Base-by-base conservation (phyloP, 1,140 invertebrate species). In the Neodiprion fabricii region DNA sequence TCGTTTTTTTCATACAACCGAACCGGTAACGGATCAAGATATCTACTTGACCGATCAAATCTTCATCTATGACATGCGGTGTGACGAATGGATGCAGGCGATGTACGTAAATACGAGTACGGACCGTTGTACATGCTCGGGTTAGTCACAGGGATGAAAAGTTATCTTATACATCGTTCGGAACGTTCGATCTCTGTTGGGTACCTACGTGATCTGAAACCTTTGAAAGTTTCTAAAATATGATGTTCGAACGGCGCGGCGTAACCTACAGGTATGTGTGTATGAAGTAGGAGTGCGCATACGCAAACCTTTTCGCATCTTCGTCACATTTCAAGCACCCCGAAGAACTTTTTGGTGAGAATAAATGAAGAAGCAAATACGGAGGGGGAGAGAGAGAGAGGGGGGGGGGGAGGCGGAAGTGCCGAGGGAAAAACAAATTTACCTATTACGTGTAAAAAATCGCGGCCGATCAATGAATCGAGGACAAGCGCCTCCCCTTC, bases 171-270 rank as follows among this genome's bases (percentile, higher is more conserved):
- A 61, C 7, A 61, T 61, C 53, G 53, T 61, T 61, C 53, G 53
- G 53, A 3, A 40, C 28, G 28, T 61, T 61, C 53, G 53, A 61
- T 61, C 9, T 61, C 53, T 61, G 53, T 12, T 61, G 53, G n/a
- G 28, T 40, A 40, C 28, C 11, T 61, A 61, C 53, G 53, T 61
- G 53, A 61, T 61, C n/a, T 17, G 53, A 61, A 61, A 61, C 3
- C 53, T 61, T 61, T 61, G 53, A 61, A 61, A 61, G 53, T 61
- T 61, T 61, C 53, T 61, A 61, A 61, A 61, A 61, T 61, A 61
- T 61, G 11, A 61, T 17, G 53, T 14, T 61, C 11, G 8, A 61
- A 8, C 11, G 9, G 11, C 5, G 28, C 4, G n/a, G n/a, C n/a
- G n/a, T n/a, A n/a, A 14, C n/a, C 53, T 61, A 8, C 9, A 12